Evolutionary conservation across 1,140 invertebrate species (phyloP).

Genomic region (Drosophila novamexicana): DNA sequence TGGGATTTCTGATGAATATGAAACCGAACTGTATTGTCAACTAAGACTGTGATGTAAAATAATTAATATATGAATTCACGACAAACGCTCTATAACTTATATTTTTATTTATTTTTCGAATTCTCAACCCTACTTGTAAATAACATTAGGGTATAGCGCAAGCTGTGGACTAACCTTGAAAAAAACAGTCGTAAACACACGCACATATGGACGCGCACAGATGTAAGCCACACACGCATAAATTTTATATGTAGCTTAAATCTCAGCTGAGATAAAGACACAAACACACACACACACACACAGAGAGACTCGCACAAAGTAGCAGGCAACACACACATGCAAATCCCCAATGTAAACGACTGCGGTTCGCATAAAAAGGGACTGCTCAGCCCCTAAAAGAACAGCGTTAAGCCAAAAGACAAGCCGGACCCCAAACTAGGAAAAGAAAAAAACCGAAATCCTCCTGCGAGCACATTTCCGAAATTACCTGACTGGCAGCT

Average conservation of each 20-base stretch:
- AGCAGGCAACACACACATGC: slow-evolving; percentile 71
- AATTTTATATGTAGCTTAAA: slow-evolving; percentile 81
- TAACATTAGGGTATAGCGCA: slow-evolving; percentile 29
- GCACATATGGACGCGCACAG: slow-evolving; percentile 15
- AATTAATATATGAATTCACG: too few species aligned
- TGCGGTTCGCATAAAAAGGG: slow-evolving; percentile 68
- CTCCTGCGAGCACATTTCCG: slow-evolving; percentile 52
- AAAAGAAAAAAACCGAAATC: slow-evolving; percentile 13
- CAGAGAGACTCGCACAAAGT: slow-evolving; percentile 15
- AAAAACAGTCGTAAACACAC: slow-evolving; percentile 3
- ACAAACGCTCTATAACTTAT: too few species aligned
- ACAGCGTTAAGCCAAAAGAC: slow-evolving; percentile 65
- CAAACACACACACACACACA: slow-evolving; percentile 18
- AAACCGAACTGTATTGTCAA: too few species aligned
- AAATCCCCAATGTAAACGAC: slow-evolving; percentile 79
- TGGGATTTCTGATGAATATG: too few species aligned
- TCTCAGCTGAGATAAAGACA: slow-evolving; percentile 66
- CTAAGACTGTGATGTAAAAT: not conserved
- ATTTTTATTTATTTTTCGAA: too few species aligned
- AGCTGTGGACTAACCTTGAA: slow-evolving; percentile 50
- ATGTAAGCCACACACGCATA: slow-evolving; percentile 67
- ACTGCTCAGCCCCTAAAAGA: slow-evolving; percentile 57
- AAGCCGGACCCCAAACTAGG: slow-evolving; percentile 53
- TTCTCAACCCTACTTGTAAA: not conserved
- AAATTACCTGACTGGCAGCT: slow-evolving; percentile 72